phyloP scores from a whole-genome alignment of 1,140 invertebrate genomes.

The Campoletis sonorensis region DNA sequence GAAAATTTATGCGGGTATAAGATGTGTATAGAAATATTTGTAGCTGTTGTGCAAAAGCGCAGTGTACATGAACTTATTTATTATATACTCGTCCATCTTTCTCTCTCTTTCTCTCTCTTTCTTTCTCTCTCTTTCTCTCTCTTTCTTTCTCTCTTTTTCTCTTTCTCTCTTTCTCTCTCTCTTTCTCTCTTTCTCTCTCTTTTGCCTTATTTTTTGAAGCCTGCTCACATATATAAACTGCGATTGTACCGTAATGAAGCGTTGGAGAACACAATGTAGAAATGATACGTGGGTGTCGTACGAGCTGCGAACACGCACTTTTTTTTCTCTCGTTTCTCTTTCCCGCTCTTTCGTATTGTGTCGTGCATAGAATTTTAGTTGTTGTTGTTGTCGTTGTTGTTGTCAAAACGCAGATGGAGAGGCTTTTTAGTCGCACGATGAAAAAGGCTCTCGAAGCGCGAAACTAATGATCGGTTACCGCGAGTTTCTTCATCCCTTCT shows the following conservation, averaged over 20 bases:
- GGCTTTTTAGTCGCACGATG: neutral
- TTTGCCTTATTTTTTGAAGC: slow-evolving; percentile 16
- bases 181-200: neutral
- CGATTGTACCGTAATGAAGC: slow-evolving; percentile 26
- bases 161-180: too few relatives aligned
- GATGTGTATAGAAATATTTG: neutral
- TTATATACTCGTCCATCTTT: slow-evolving; percentile 51
- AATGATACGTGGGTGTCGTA: neutral
- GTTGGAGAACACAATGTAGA: slow-evolving; percentile 32
- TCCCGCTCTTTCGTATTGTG: neutral
- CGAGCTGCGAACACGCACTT: slow-evolving; percentile 24
- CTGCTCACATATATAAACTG: neutral
- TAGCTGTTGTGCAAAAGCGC: neutral
- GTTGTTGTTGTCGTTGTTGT: too few relatives aligned
- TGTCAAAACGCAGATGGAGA: neutral
- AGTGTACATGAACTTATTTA: slow-evolving; percentile 58
- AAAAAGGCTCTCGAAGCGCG: slow-evolving; percentile 48
- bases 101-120: neutral
- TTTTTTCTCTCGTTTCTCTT: neutral
- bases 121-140: neutral
- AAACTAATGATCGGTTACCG: slow-evolving; percentile 62
- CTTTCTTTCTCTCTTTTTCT: too few relatives aligned
- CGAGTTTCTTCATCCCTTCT: slow-evolving; percentile 54
- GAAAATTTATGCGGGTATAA: neutral
- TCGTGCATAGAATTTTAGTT: neutral